Conservation (phyloP, 2,797 vertebrate species). For the Pelodytes ibericus region DNA sequence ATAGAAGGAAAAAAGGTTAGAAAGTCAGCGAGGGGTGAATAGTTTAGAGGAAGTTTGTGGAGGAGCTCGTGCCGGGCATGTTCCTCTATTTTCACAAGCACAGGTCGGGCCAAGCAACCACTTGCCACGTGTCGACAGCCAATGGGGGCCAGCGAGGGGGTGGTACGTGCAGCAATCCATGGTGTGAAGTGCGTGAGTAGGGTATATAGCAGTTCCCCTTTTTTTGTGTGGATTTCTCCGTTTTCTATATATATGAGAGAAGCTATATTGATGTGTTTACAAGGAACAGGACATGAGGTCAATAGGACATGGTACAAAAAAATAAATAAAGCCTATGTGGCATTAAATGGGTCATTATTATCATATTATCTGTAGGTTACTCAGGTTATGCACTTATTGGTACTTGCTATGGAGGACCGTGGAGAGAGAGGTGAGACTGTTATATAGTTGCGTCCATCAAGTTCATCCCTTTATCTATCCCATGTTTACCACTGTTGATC, state of each 20-base stretch:
- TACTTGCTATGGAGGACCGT: too few species aligned
- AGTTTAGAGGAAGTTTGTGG: slow-evolving; percentile 37
- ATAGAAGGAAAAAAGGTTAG: slow-evolving; percentile 27
- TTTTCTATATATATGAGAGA: not conserved
- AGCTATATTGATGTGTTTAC: not conserved
- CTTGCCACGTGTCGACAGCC: slow-evolving; percentile 9
- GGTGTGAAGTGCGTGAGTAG: not conserved
- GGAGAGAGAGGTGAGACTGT: too few species aligned
- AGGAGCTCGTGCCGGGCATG: not conserved
- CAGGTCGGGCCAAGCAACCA: not conserved
- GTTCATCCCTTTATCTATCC: too few species aligned
- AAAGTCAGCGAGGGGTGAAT: slow-evolving; percentile 13
- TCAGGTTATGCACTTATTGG: too few species aligned
- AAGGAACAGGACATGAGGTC: too few species aligned
- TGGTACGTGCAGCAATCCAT: not conserved
- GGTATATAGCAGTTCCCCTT: not conserved
- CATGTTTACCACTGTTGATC: too few species aligned
- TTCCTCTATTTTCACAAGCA: slow-evolving; percentile 18
- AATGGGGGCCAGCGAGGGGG: slow-evolving; percentile 1
- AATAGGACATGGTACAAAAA: too few species aligned
- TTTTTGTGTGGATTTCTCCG: slow-evolving; percentile 11
- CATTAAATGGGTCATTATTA: too few species aligned
- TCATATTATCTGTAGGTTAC: too few species aligned
- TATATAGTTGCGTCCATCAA: too few species aligned
- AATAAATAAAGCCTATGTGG: too few species aligned